Evolutionary conservation across 2,113 vertebrate species (phyloP), one percentile per base, ranked within the genome.

Genomic region (Atrichornis clamosus): DNA sequence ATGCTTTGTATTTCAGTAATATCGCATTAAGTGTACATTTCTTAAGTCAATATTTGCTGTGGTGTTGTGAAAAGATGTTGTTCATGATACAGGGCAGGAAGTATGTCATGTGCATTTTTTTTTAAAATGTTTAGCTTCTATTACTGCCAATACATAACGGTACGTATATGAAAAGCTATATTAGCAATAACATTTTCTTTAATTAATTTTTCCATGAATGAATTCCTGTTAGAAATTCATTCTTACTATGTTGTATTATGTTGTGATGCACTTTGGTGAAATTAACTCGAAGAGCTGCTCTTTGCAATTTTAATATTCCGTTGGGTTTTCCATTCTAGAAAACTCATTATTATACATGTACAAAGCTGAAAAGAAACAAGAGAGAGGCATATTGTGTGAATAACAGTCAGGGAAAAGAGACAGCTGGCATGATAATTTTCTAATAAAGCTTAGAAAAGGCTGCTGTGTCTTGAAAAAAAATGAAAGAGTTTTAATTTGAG

Each of bases 281-380:
- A 98, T 97, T 97, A 97, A 97, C 97, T 97, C 87, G 58, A 97
- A 97, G 96, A 97, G 82, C 93, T 97, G 96, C 95, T 98, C 91
- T 97, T 97, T 93, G 97, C 98, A 98, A 97, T 98, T 98, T 96
- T 97, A 98, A 98, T 98, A 98, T 98, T 99, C 98, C 97, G 84
- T 97, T 94, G 96, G 92, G 98, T 96, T 97, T 97, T 97, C 95
- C 94, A 94, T 98, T 99, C 97, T 97, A 97, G 98, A 98, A 98
- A 98, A 97, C 95, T 98, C 98, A 99, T 99, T 98, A 98, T 97
- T 97, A 98, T 98, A 98, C 98, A 98, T 98, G 97, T 97, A 98
- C 88, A 97, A 97, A 97, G 97, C 97, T 97, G 97, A 97, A 98
- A 98, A 98, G 97, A 98, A 98, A 97, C 98, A 98, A 98, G 98